Evolutionary conservation across 2,888 invertebrate genomes (phyloP).

Genomic region (Hylaea fasciaria): DNA sequence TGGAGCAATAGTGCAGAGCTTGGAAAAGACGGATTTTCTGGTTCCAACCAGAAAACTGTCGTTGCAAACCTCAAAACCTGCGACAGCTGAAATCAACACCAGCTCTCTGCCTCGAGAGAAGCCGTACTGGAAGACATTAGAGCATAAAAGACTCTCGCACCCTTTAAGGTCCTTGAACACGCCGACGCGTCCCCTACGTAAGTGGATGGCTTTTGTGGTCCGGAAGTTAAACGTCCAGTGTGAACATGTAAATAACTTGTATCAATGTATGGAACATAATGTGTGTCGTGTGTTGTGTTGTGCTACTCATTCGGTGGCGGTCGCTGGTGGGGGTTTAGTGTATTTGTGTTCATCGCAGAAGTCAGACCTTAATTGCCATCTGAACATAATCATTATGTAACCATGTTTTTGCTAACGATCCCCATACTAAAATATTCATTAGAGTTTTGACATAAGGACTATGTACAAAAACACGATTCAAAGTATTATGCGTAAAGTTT

Average conservation of each 20-base stretch:
- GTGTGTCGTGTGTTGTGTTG: conserved; percentile 42
- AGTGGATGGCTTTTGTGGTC: conserved; percentile 54
- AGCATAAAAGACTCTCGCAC: conserved; percentile 78
- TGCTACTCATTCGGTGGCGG: conserved; percentile 30
- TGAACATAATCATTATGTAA: too few relatives aligned
- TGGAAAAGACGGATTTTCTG: conserved; percentile 55
- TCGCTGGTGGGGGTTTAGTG: conserved; percentile 44
- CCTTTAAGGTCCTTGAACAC: conserved; percentile 75
- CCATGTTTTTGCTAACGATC: conserved; percentile 28
- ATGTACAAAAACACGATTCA: too few relatives aligned
- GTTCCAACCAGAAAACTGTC: conserved; percentile 63
- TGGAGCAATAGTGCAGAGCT: conserved; percentile 59
- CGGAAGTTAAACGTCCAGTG: conserved; percentile 33
- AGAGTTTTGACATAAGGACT: not conserved
- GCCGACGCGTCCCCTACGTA: conserved; percentile 73
- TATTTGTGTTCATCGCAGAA: conserved; percentile 16
- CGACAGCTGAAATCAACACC: conserved; percentile 57
- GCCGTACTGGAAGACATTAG: conserved; percentile 78
- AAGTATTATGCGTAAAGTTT: too few relatives aligned
- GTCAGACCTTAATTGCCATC: not conserved
- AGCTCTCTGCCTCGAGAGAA: conserved; percentile 71
- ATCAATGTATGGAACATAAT: conserved; percentile 57
- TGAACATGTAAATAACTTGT: conserved; percentile 37
- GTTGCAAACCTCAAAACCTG: conserved; percentile 61
- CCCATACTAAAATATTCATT: conserved; percentile 15